Evolutionary conservation across 2,888 invertebrate genomes (phyloP).

Genomic region (Salticus scenicus): DNA sequence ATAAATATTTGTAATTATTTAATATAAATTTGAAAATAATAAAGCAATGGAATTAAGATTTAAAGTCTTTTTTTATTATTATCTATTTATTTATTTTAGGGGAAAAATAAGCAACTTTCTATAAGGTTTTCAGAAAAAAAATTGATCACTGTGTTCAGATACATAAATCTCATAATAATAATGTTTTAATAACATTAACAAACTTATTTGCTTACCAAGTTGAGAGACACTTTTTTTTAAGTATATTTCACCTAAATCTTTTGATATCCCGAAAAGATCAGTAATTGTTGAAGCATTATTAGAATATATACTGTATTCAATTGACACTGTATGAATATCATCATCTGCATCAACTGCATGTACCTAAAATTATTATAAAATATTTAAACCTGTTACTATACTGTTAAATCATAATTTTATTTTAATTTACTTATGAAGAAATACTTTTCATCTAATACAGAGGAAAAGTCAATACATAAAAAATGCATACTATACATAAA

Average conservation of each 20-base stretch:
- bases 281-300: conserved; percentile 77
- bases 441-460: too few species aligned
- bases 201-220: conserved; percentile 34
- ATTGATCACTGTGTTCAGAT: too few species aligned
- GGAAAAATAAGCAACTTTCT: too few species aligned
- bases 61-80: too few species aligned
- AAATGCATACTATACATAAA: too few species aligned
- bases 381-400: background rate
- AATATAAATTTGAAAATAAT: too few species aligned
- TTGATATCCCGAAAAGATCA: conserved; percentile 85
- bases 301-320: conserved; percentile 87
- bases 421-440: background rate
- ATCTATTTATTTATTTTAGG: too few species aligned
- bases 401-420: background rate
- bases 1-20: background rate
- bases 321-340: conserved; percentile 79
- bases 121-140: too few species aligned
- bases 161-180: too few species aligned
- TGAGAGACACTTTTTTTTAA: conserved; percentile 75
- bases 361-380: conserved; percentile 77
- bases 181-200: background rate
- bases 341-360: conserved; percentile 78
- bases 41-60: too few species aligned
- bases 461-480: too few species aligned
- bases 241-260: conserved; percentile 84